Percentiles rank a stretch among this genome's conserved stretches.
Evolutionary conservation across 2,888 invertebrate species (phyloP).

Genomic region (Archaeoteleia sp.): DNA sequence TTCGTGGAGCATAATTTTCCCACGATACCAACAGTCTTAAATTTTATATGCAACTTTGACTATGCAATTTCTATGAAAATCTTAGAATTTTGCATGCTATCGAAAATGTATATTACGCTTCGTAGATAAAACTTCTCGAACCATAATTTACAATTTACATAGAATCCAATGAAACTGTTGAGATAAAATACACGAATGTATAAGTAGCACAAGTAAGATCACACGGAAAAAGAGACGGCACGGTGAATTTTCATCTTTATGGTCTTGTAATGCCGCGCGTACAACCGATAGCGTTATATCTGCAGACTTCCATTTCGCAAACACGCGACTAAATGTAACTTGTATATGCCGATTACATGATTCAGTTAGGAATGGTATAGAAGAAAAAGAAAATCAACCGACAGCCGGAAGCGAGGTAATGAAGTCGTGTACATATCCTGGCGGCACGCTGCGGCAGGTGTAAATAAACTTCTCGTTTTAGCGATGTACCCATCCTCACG

Average conservation of each 20-base stretch:
- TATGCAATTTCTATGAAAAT: too few species aligned
- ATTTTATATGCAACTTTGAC: too few species aligned
- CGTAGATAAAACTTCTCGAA: neutral
- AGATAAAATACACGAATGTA: constrained; percentile 10
- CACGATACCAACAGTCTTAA: too few species aligned
- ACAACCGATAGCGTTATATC: constrained; percentile 39
- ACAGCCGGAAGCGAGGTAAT: constrained; percentile 20
- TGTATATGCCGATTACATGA: constrained; percentile 23
- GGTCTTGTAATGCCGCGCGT: constrained; percentile 29
- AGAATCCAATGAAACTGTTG: constrained; percentile 13
- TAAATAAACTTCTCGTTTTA: constrained; percentile 33
- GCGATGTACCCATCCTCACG: constrained; percentile 1
- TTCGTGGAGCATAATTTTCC: too few species aligned
- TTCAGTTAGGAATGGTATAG: constrained; percentile 18
- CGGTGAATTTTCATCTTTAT: constrained; percentile 41
- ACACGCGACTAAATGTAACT: constrained; percentile 24
- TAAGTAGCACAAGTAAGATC: constrained; percentile 29
- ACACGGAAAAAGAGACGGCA: constrained; percentile 16
- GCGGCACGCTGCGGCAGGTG: constrained; percentile 20
- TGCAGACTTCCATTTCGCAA: constrained; percentile 20
- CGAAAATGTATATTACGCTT: neutral
- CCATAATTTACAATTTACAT: constrained; percentile 17
- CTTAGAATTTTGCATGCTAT: too few species aligned
- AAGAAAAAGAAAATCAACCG: constrained; percentile 12
- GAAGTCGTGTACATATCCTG: constrained; percentile 22